Conservation (phyloP, 1,140 invertebrate species). For the Eubasilissa regina region DNA sequence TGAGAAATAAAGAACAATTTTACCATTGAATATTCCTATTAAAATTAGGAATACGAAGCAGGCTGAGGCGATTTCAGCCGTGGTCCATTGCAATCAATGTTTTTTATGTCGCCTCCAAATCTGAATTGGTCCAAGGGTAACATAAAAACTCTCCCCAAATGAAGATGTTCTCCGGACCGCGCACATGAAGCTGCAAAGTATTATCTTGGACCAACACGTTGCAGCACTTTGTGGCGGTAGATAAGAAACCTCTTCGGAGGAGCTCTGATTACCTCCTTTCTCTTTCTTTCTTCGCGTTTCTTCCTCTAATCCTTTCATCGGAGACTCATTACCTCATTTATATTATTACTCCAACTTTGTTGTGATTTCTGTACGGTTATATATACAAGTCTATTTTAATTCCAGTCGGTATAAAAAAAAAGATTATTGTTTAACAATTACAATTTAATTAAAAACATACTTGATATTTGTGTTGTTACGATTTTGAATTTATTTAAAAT, state of each 20-base stretch:
- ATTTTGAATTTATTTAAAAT: too few species aligned
- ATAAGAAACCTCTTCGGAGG: conserved; percentile 49
- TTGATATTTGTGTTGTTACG: too few species aligned
- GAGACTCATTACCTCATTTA: neutral
- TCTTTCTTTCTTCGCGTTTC: conserved; percentile 12
- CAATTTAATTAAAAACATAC: too few species aligned
- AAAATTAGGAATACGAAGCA: too few species aligned
- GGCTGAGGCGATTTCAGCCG: neutral
- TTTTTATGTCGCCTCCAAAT: conserved; percentile 36
- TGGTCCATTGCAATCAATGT: conserved; percentile 6
- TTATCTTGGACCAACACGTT: conserved; percentile 55
- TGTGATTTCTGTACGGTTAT: too few species aligned
- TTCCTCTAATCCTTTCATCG: conserved; percentile 12
- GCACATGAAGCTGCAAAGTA: conserved; percentile 2
- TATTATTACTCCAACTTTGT: too few species aligned
- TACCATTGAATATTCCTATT: too few species aligned
- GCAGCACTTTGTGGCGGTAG: conserved; percentile 56
- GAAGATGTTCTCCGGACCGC: conserved; percentile 24
- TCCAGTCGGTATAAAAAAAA: too few species aligned
- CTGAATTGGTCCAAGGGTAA: conserved; percentile 30
- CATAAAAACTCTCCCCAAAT: conserved; percentile 18
- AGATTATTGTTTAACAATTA: too few species aligned
- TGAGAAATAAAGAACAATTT: neutral
- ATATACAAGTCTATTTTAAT: too few species aligned
- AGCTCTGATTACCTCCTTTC: conserved; percentile 27